These are phyloP conservation scores for Troilus luridus DNA, from an alignment of 2,888 invertebrate species.

Conservation along the genomic window DNA sequence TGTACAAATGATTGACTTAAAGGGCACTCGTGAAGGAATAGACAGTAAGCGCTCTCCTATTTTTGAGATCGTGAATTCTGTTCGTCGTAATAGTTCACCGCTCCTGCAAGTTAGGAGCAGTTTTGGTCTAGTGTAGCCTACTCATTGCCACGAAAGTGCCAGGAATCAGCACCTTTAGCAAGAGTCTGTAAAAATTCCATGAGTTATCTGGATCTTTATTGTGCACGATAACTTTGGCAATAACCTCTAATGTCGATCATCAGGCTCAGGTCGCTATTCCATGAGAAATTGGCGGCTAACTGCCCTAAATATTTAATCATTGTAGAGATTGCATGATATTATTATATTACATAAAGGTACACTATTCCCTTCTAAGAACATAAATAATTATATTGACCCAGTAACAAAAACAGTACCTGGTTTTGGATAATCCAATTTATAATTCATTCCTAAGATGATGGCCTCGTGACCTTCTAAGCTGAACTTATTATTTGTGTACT, in stretches of 20 bases:
- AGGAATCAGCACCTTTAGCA: not conserved
- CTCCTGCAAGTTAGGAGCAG: not conserved
- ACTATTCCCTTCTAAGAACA: not conserved
- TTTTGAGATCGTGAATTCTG: not conserved
- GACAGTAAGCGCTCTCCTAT: not conserved
- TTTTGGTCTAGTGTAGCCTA: not conserved
- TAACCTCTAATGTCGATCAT: constrained; percentile 45
- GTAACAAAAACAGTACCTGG: not conserved
- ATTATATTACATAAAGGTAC: not conserved
- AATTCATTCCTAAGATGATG: too few relatives aligned
- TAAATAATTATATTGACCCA: not conserved
- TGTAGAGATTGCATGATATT: not conserved
- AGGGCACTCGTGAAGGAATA: not conserved
- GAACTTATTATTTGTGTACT: too few relatives aligned
- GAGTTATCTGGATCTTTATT: not conserved
- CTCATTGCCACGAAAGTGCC: not conserved
- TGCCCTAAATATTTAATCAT: constrained; percentile 15
- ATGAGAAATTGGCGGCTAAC: not conserved
- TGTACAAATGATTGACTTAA: not conserved
- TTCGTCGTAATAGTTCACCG: not conserved
- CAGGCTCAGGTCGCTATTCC: not conserved
- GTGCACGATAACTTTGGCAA: constrained; percentile 29
- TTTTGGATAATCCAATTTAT: not conserved
- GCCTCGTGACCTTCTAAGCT: too few relatives aligned
- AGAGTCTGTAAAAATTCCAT: not conserved